Conservation (phyloP, 1,140 invertebrate species). For the Ericerus pela region DNA sequence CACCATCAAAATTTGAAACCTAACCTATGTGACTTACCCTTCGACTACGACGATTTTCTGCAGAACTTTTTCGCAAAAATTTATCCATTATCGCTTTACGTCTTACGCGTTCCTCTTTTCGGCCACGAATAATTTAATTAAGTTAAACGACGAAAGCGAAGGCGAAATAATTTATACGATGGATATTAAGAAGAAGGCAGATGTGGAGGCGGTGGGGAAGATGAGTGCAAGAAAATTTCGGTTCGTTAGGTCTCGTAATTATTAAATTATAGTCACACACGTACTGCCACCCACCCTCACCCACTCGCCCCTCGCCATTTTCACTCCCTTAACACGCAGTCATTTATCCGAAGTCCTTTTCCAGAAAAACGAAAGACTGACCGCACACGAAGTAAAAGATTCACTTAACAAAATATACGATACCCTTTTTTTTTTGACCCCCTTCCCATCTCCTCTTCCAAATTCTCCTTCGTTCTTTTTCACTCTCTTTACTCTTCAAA, state of each 20-base stretch:
- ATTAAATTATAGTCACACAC: constrained; percentile 2
- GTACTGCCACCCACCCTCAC: not conserved
- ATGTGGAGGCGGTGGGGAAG: no score
- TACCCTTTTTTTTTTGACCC: not conserved
- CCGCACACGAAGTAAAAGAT: constrained; percentile 3
- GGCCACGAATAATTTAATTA: constrained; percentile 11
- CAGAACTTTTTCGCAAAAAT: no score
- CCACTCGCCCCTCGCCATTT: not conserved
- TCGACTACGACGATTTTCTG: no score
- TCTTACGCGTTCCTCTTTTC: no score
- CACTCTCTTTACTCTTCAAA: not conserved
- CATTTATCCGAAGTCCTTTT: no score
- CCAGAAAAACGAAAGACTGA: no score
- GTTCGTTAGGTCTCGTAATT: constrained; percentile 7
- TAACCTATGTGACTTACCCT: no score
- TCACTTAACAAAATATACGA: not conserved
- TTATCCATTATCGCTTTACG: constrained; percentile 9
- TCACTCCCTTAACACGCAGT: not conserved
- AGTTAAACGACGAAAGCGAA: not conserved
- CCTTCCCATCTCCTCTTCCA: not conserved
- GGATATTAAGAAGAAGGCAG: not conserved
- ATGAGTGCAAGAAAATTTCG: constrained; percentile 5
- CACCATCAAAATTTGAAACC: no score
- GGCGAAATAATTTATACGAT: not conserved
- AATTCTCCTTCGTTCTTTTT: no score